Conservation (phyloP, 2,888 invertebrate genomes). For the Callimorpha dominula region DNA sequence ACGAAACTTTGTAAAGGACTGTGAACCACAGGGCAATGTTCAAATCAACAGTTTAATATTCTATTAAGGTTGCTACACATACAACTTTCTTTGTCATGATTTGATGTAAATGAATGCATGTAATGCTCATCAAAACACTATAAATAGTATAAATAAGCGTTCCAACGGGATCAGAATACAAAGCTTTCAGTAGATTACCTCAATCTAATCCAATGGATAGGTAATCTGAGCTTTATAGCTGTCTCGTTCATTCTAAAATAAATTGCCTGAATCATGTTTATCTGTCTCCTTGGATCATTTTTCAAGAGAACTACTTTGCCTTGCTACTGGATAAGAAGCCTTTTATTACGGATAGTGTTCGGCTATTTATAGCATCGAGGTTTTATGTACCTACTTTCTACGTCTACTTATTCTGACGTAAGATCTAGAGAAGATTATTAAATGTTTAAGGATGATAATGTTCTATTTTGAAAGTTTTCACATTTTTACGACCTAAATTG, state of each 20-base stretch:
- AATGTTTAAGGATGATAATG: not conserved
- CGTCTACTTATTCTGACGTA: constrained; percentile 11
- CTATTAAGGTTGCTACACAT: constrained; percentile 9
- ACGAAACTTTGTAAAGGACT: constrained; percentile 44
- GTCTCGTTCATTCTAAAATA: constrained; percentile 16
- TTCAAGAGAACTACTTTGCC: constrained; percentile 52
- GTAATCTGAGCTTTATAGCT: not conserved
- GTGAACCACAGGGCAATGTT: constrained; percentile 38
- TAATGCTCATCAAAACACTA: not conserved
- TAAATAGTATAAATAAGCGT: not conserved
- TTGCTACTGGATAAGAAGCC: constrained; percentile 63
- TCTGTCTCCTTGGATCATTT: constrained; percentile 31
- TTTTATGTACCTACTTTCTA: constrained; percentile 28
- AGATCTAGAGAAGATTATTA: constrained; percentile 8
- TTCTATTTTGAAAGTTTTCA: not conserved
- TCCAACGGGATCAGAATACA: not conserved
- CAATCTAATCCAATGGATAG: not conserved
- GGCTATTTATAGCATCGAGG: constrained; percentile 57
- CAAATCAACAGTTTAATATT: constrained; percentile 29
- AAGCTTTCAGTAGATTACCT: not conserved
- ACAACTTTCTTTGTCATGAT: not conserved
- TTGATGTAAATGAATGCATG: not conserved
- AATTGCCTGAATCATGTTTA: constrained; percentile 2
- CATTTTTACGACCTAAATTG: not conserved
- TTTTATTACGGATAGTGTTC: constrained; percentile 49